Base-by-base conservation (phyloP, 2,797 vertebrate species). In the Bovichtus variegatus region DNA sequence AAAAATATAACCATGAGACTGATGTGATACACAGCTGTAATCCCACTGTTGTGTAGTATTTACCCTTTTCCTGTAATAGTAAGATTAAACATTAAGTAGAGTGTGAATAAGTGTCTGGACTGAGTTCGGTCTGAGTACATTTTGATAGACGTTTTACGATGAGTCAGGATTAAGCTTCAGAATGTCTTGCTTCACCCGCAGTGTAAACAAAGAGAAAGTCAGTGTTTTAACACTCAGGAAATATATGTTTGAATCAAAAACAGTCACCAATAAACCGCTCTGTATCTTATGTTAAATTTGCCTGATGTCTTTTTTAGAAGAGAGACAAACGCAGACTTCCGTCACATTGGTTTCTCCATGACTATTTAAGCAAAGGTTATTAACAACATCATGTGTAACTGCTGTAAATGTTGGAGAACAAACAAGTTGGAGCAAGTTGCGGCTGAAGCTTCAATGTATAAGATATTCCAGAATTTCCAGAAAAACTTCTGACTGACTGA, bases 181-280 rank as follows among this genome's bases (percentile, higher is more conserved):
- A 15, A 21, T 29, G 27, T 67, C 25, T 19, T 57, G 31, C 53
- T 46, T n/a, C 38, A 29, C 4, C 15, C n/a, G 19, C 7, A 15
- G 43, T 19, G 34, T 53, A 25, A 43, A 43, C 8, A 38, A 18
- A 51, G 6, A 27, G 54, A n/a, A 41, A 12, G 36, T 44, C 31
- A 23, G 58, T 53, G 49, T 84, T 34, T 69, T 65, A 36, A 53
- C 57, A 63, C 71, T 88, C 84, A 81, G 81, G 80, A 87, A 83
- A 76, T 29, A 54, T 4, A 34, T 51, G 61, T 62, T 25, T 54
- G 16, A 57, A 53, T 69, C 0, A 19, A 68, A 43, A 31, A 44
- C 8, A 16, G 27, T 76, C 23, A 59, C 23, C 21, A 89, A 84
- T 88, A 89, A 89, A 87, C 9, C 6, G 18, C 53, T 71, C 31